Base-by-base conservation (phyloP, 2,888 invertebrate genomes). In the Ornithoptera alexandrae region DNA sequence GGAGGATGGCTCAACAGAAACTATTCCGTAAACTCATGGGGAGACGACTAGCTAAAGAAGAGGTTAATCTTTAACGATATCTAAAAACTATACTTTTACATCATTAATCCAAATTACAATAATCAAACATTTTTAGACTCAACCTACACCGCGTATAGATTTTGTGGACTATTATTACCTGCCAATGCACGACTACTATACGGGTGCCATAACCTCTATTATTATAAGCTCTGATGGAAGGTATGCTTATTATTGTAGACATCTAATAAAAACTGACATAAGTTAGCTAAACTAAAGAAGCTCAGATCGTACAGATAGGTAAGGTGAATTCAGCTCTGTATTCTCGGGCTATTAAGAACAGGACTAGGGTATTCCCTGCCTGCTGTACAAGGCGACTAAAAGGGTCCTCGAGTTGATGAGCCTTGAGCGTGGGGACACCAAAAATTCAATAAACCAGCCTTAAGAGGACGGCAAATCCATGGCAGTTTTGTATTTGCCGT, bases 101-200 rank as follows among this genome's bases (percentile, higher is more conserved):
- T 8, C n/a, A 56, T 20, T 56, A 56, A 56, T 56, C 10, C 0
- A 10, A 56, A n/a, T 18, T 46, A 56, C 7, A 8, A 56, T 56
- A 56, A n/a, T 56, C 10, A 56, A 5, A 56, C 2, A 7, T 36
- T 67, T 73, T 7, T 81, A 92, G 90, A 75, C 74, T 68, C 90
- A 90, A 84, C 90, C 91, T 1, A 89, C 78, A 2, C 90, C 92
- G 6, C 84, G 91, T 0, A 76, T 92, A 50, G 92, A 92, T 74
- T 90, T 92, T 70, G 10, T 67, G 0, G 95, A 97, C 78, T 95
- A 94, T 78, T 96, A 95, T 89, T 90, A 93, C 57, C 86, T 96
- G 53, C 92, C 95, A 1, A 96, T 97, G 95, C 97, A 97, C 80
- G 96, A 97, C 81, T 93, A 93, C 61, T 93, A 93, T 69, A 95